Evolutionary conservation across 2,888 invertebrate genomes (phyloP), one percentile per base, ranked within the genome.

Genomic region (Polyploca ridens): DNA sequence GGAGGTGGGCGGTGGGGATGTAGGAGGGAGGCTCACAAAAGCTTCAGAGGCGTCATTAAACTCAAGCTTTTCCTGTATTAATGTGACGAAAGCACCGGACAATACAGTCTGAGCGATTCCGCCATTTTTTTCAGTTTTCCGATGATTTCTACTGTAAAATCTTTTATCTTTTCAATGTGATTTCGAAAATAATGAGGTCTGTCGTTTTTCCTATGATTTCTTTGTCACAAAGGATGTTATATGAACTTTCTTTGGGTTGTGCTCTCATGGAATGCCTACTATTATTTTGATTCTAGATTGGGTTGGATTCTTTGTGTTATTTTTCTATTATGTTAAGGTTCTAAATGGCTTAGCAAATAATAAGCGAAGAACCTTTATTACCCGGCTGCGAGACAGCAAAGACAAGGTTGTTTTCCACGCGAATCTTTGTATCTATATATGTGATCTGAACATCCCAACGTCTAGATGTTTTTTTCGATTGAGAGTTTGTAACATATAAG

Each of bases 41-140:
- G 84, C 76, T 72, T 80, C 78, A 78, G 38, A 60, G 77, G 75
- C 83, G 75, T 88, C 90, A 89, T 89, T 89, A 88, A 86, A 86
- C 80, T 81, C 77, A 76, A 82, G 81, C 75, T 79, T 84, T 46
- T 78, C 76, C 82, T 78, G 76, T 74, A 74, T 71, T 82, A 81
- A 84, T 80, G 77, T 78, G 79, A 78, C 70, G 59, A 65, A 63
- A 65, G 63, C 70, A 54, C 54, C 68, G 83, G 85, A 86, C 87
- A 85, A 85, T 82, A 78, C 78, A 19, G 19, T 58, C 64, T 64
- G 72, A 72, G 69, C 68, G 66, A 73, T 74, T 75, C 77, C 73
- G 73, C 71, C 72, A 76, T 77, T 73, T 70, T 63, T 71, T 69
- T 67, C 73, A 70, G 74, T 75, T 78, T 79, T 69, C 69, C 75